Conservation (phyloP, 2,888 invertebrate species). For the Harpalus rubripes region DNA sequence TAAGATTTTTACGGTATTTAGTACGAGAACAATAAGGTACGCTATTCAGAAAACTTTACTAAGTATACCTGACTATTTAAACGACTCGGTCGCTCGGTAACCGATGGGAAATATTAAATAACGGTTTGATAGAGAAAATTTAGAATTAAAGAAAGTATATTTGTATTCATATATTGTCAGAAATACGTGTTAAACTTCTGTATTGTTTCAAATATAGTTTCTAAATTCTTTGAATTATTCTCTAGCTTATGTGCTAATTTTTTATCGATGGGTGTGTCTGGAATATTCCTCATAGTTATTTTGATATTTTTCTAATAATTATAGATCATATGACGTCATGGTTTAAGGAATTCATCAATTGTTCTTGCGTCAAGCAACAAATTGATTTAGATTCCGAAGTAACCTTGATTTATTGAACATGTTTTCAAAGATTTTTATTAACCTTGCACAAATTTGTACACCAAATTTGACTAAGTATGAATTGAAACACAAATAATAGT, state of each 20-base stretch:
- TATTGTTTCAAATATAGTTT: conserved; percentile 20
- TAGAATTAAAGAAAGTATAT: conserved; percentile 31
- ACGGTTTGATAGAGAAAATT: conserved; percentile 13
- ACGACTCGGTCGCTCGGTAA: not conserved
- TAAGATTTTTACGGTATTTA: conserved; percentile 34
- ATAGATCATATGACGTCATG: conserved; percentile 15
- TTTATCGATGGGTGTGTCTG: conserved; percentile 14
- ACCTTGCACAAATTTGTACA: conserved; percentile 35
- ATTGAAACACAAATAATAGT: conserved; percentile 27
- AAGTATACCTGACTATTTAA: not conserved
- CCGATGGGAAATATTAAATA: conserved; percentile 12
- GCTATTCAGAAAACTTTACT: conserved; percentile 4
- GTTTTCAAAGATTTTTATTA: conserved; percentile 40
- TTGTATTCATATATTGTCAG: not conserved
- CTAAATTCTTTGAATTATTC: conserved; percentile 13
- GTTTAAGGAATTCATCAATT: conserved; percentile 38
- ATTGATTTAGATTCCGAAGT: conserved; percentile 51
- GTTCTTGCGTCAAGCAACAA: conserved; percentile 33
- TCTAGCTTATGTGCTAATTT: conserved; percentile 34
- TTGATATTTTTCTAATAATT: not conserved
- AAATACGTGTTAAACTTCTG: conserved; percentile 1
- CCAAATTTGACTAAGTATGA: conserved; percentile 22
- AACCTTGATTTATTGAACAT: conserved; percentile 51
- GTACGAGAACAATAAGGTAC: conserved; percentile 23
- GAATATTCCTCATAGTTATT: not conserved